These are phyloP conservation scores for Drosophila neonasuta DNA, from an alignment of 2,888 invertebrate genomes.

Conservation along the genomic window DNA sequence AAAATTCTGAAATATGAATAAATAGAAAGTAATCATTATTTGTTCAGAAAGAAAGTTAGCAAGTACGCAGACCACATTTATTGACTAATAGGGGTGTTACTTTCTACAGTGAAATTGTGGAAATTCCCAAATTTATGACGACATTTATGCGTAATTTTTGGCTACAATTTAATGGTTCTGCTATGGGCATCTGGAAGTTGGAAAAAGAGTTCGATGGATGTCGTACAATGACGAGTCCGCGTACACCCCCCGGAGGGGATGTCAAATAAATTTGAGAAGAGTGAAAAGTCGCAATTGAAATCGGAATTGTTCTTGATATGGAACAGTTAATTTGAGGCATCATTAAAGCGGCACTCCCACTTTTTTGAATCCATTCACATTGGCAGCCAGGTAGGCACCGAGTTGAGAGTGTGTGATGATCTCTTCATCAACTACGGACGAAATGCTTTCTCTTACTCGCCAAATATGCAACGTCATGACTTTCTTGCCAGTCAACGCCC, in stretches of 20 bases:
- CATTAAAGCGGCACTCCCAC: constrained; percentile 76
- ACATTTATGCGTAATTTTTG: constrained; percentile 73
- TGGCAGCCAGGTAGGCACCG: constrained; percentile 33
- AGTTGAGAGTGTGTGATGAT: constrained; percentile 20
- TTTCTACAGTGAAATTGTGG: constrained; percentile 42
- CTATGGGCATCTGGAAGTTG: constrained; percentile 2
- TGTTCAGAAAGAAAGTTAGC: neutral
- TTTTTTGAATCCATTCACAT: constrained; percentile 31
- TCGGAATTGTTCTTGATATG: constrained; percentile 51
- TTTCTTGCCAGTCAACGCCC: constrained; percentile 63
- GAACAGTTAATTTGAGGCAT: constrained; percentile 71
- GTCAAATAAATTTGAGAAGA: constrained; percentile 74
- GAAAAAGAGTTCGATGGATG: constrained; percentile 40
- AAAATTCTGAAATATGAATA: neutral
- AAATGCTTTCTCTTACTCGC: constrained; percentile 17
- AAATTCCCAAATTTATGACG: constrained; percentile 75
- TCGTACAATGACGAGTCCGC: neutral
- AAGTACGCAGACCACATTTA: neutral
- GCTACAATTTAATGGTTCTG: constrained; percentile 51
- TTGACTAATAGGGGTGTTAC: constrained; percentile 7
- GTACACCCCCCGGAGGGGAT: constrained; percentile 48
- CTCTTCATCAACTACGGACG: constrained; percentile 22
- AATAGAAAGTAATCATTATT: neutral
- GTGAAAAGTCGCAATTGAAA: constrained; percentile 47
- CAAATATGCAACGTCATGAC: constrained; percentile 68